Conservation (phyloP, 2,888 invertebrate species). For the Sphaeridia pumilis region DNA sequence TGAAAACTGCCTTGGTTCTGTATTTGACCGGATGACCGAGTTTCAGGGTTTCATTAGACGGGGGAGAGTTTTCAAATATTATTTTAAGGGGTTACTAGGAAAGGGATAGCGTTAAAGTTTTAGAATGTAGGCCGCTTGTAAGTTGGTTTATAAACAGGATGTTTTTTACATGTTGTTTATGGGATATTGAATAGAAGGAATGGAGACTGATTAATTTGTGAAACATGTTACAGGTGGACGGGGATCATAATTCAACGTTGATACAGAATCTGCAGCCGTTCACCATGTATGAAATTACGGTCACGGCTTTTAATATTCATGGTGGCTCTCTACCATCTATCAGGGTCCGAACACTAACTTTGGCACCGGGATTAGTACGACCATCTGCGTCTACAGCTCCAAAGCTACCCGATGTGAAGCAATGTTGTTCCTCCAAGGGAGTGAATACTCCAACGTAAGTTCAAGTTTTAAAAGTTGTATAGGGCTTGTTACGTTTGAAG, state of each 20-base stretch:
- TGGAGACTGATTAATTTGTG: too few species aligned
- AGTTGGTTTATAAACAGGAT: too few species aligned
- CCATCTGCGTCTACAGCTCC: conserved; percentile 45
- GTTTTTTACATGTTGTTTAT: too few species aligned
- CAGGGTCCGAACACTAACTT: conserved; percentile 57
- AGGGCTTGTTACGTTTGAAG: not conserved
- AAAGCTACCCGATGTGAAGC: conserved; percentile 58
- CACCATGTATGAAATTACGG: conserved; percentile 70
- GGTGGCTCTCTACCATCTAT: conserved; percentile 67
- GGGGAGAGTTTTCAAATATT: too few species aligned
- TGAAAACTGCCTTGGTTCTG: too few species aligned
- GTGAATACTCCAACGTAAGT: conserved; percentile 54
- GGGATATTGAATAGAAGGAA: too few species aligned
- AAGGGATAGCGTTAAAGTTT: too few species aligned
- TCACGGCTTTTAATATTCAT: conserved; percentile 59
- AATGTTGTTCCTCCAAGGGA: conserved; percentile 59
- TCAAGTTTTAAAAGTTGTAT: not conserved
- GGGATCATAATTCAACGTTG: conserved; percentile 48
- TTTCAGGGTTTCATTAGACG: too few species aligned
- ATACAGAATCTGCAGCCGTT: conserved; percentile 57
- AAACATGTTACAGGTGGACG: conserved; percentile 42
- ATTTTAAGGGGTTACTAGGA: too few species aligned
- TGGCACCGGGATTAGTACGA: conserved; percentile 50
- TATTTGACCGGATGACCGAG: too few species aligned
- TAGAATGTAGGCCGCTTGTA: too few species aligned